Evolutionary conservation across 2,888 invertebrate genomes (phyloP).

Genomic region (Drosophila fulvimacula): DNA sequence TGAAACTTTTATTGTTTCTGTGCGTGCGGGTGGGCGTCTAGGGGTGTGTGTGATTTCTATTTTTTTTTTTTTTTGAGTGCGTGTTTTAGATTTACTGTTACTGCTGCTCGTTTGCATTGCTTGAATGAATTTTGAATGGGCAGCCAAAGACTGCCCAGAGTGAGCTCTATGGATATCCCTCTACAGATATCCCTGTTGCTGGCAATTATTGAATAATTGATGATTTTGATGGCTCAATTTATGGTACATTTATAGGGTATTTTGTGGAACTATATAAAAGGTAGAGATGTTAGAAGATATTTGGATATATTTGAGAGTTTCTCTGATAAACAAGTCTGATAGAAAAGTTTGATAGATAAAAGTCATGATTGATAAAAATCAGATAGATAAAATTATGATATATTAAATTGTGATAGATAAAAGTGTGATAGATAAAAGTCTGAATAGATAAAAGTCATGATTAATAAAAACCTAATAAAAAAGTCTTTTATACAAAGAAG

Average conservation of each 20-base stretch:
- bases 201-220: slow-evolving; percentile 36
- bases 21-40: slow-evolving; percentile 1
- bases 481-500: not conserved
- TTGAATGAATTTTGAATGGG: slow-evolving; percentile 45
- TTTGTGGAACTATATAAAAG: not conserved
- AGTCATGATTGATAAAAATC: not conserved
- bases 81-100: slow-evolving; percentile 43
- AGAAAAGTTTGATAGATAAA: not conserved
- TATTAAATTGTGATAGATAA: too few relatives aligned
- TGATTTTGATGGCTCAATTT: not conserved
- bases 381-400: too few relatives aligned
- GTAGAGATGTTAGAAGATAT: not conserved
- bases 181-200: slow-evolving; percentile 15
- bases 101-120: slow-evolving; percentile 21
- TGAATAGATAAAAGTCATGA: not conserved
- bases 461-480: not conserved
- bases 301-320: not conserved
- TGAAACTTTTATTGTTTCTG: slow-evolving; percentile 48
- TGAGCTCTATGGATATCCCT: slow-evolving; percentile 12
- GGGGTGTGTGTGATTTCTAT: slow-evolving; percentile 7
- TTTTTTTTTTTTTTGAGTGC: slow-evolving; percentile 24
- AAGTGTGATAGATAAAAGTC: not conserved
- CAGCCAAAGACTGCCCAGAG: slow-evolving; percentile 12
- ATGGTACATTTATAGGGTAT: too few relatives aligned
- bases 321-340: not conserved